Percentiles rank a stretch among this genome's conserved stretches.
Evolutionary conservation across 2,797 vertebrate species (phyloP).

Genomic region (Spinus pinus): DNA sequence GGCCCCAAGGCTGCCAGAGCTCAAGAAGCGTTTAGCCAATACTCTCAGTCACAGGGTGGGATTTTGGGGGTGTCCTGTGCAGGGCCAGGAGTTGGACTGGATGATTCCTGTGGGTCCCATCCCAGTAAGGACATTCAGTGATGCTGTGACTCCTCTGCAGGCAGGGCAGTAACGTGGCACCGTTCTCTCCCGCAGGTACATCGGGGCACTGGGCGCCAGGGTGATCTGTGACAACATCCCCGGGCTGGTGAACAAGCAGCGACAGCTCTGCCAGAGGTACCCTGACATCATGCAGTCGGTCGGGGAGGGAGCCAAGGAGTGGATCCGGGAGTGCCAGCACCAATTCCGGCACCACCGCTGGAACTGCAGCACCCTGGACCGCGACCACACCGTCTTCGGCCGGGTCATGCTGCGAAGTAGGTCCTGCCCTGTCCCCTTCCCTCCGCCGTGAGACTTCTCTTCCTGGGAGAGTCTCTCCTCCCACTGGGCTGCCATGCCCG

Average conservation of each 20-base stretch:
- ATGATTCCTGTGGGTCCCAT: neutral
- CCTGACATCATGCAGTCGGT: conserved; percentile 97
- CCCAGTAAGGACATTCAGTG: neutral
- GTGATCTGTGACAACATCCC: conserved; percentile 99
- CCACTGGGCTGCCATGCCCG: neutral
- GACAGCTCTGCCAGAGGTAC: conserved; percentile 94
- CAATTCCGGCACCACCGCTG: conserved; percentile 97
- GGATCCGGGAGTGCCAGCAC: conserved; percentile 97
- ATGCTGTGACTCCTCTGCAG: accelerated
- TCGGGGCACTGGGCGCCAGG: conserved; percentile 91
- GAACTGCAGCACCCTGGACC: conserved; percentile 98
- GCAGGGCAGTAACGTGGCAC: accelerated
- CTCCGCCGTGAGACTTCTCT: accelerated
- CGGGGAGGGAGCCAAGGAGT: conserved; percentile 93
- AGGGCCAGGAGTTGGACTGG: neutral
- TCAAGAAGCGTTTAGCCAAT: neutral
- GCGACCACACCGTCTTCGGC: conserved; percentile 96
- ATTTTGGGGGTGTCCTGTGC: neutral
- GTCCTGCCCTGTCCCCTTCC: conserved; percentile 40
- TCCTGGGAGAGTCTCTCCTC: neutral
- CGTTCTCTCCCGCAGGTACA: conserved; percentile 83
- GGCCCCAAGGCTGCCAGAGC: neutral
- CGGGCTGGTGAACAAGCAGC: conserved; percentile 94
- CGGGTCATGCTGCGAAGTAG: conserved; percentile 97
- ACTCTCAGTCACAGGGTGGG: neutral